Percentiles rank a stretch among this genome's conserved stretches.
These are phyloP conservation scores for Scarus forsteni DNA, from an alignment of 2,797 vertebrate species.

Conservation along the genomic window DNA sequence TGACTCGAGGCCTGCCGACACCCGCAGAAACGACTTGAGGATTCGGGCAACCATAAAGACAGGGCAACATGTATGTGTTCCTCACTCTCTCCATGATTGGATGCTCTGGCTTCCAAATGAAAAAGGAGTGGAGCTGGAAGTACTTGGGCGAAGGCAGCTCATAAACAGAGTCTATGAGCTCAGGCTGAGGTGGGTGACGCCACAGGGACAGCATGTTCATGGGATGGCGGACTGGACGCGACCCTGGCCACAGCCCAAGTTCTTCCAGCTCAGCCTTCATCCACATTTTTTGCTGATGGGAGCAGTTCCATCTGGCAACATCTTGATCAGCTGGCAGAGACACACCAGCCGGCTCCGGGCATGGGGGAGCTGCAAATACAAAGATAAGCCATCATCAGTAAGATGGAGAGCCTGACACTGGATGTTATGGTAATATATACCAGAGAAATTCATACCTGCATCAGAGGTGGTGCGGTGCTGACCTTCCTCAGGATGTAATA, in stretches of 20 bases:
- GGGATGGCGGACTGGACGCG: not conserved
- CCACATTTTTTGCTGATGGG: not conserved
- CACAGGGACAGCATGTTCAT: constrained; percentile 4
- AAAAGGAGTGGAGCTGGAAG: constrained; percentile 1
- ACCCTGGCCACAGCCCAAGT: not conserved
- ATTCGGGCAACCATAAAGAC: not conserved
- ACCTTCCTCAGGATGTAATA: not conserved
- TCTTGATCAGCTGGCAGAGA: not conserved
- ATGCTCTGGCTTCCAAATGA: constrained; percentile 1
- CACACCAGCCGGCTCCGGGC: too few relatives aligned
- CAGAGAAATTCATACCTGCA: not conserved
- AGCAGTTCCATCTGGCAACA: not conserved
- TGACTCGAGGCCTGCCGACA: not conserved
- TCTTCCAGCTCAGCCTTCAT: not conserved
- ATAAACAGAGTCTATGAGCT: not conserved
- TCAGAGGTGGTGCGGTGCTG: not conserved
- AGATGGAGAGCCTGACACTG: too few relatives aligned
- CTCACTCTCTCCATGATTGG: not conserved
- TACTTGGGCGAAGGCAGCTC: not conserved
- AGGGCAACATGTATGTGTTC: not conserved
- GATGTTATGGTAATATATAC: not conserved
- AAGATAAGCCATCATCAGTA: too few relatives aligned
- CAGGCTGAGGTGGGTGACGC: not conserved
- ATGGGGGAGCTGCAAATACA: too few relatives aligned
- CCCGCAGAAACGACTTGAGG: not conserved